phyloP scores from a whole-genome alignment of 2,888 invertebrate species.

The Amphipoea lucens region DNA sequence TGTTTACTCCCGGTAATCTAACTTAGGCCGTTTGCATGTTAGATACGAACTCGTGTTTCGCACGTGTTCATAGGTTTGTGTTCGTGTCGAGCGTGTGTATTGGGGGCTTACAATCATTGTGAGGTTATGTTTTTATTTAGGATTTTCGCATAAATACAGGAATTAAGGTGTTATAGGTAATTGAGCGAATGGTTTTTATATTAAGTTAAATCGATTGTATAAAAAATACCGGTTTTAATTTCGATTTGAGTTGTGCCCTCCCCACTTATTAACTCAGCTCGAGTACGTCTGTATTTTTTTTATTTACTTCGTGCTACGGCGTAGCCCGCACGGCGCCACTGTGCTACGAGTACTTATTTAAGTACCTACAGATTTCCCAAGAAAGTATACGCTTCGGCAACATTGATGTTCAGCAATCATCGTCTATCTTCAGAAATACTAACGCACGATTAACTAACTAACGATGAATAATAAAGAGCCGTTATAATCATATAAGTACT shows the following conservation, averaged over 20 bases:
- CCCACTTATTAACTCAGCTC: not conserved
- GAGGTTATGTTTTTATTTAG: slow-evolving; percentile 6
- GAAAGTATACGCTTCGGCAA: not conserved
- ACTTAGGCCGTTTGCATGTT: slow-evolving; percentile 37
- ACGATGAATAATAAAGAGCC: not conserved
- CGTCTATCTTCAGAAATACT: not conserved
- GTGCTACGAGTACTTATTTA: not conserved
- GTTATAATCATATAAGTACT: not conserved
- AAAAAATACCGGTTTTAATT: not conserved
- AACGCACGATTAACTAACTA: not conserved
- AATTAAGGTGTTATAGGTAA: not conserved
- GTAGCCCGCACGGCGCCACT: not conserved
- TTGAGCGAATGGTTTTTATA: not conserved
- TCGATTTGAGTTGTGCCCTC: not conserved
- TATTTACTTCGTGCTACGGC: not conserved
- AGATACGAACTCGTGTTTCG: slow-evolving; percentile 21
- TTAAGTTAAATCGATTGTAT: not conserved
- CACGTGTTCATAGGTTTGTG: slow-evolving; percentile 37
- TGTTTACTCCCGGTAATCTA: slow-evolving; percentile 47
- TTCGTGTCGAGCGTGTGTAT: slow-evolving; percentile 23
- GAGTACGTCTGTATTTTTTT: not conserved
- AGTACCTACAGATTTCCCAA: not conserved
- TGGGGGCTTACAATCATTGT: slow-evolving; percentile 2
- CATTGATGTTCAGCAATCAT: not conserved
- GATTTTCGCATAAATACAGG: not conserved